These are phyloP conservation scores for Prenolepis imparis DNA, from an alignment of 2,888 invertebrate species.

Conservation along the genomic window DNA sequence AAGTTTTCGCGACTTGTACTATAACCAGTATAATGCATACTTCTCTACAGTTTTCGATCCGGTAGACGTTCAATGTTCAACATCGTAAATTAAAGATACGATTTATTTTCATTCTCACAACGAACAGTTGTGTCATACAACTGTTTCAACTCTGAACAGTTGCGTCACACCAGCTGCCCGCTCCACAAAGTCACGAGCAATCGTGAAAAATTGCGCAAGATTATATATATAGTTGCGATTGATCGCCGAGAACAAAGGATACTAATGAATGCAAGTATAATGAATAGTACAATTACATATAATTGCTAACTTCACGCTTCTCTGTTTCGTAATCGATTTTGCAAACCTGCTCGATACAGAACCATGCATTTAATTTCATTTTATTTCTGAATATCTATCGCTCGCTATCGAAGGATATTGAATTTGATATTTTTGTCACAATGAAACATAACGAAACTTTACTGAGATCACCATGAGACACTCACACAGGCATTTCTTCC, in stretches of 20 bases:
- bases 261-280: conserved; percentile 38
- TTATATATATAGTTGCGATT: conserved; percentile 44
- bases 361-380: conserved; percentile 26
- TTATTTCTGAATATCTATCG: conserved; percentile 29
- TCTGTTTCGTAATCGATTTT: conserved; percentile 45
- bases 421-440: background rate
- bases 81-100: conserved; percentile 43
- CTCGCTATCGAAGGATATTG: background rate
- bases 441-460: conserved; percentile 14
- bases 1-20: conserved; percentile 30
- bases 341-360: background rate
- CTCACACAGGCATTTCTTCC: background rate
- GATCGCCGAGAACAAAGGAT: conserved; percentile 44
- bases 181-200: conserved; percentile 37
- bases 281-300: conserved; percentile 29
- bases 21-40: conserved; percentile 18
- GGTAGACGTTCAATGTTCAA: background rate
- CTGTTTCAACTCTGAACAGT: conserved; percentile 53
- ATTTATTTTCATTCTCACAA: conserved; percentile 36
- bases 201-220: conserved; percentile 52
- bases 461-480: background rate
- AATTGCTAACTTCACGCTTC: conserved; percentile 37
- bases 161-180: conserved; percentile 49
- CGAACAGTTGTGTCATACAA: conserved; percentile 38
- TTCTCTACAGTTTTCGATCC: conserved; percentile 7